phyloP scores from a whole-genome alignment of 1,140 invertebrate genomes.

The Papilio xuthus region DNA sequence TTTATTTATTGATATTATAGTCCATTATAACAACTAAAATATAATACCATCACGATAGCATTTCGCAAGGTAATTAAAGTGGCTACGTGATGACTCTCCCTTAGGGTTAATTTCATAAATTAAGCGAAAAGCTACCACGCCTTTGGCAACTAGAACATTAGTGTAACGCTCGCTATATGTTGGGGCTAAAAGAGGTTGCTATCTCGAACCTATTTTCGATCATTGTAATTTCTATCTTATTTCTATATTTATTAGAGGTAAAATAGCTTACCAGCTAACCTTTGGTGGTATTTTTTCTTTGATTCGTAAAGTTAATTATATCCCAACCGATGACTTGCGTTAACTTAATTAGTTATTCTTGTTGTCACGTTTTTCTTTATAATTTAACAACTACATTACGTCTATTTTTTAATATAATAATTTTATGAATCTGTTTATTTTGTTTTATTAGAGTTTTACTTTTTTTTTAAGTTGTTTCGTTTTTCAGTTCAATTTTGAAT shows the following conservation, averaged over 20 bases:
- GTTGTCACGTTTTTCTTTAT: too few species aligned
- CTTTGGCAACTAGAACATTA: slow-evolving; percentile 2
- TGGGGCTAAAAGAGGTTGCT: background rate
- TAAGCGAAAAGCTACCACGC: slow-evolving; percentile 12
- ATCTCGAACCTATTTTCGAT: background rate
- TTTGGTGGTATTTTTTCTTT: background rate
- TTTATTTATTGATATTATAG: too few species aligned
- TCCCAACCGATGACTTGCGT: background rate
- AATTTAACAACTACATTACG: too few species aligned
- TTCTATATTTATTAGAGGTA: background rate
- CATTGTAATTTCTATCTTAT: background rate
- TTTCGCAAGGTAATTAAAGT: slow-evolving; percentile 12
- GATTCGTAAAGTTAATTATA: background rate
- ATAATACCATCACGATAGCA: background rate
- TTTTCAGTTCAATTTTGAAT: too few species aligned
- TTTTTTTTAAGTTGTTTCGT: too few species aligned
- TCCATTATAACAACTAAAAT: too few species aligned
- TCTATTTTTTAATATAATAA: too few species aligned
- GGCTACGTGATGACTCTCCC: slow-evolving; percentile 4
- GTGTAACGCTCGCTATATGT: background rate
- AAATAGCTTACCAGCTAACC: background rate
- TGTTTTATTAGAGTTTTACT: too few species aligned
- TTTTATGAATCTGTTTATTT: too few species aligned
- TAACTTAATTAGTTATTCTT: background rate
- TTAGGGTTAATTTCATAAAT: slow-evolving; percentile 13